A percentile compares a stretch with the other conserved stretches of the same genome.
Conservation (phyloP, 2,113 vertebrate genomes). For the Elachura formosa region DNA sequence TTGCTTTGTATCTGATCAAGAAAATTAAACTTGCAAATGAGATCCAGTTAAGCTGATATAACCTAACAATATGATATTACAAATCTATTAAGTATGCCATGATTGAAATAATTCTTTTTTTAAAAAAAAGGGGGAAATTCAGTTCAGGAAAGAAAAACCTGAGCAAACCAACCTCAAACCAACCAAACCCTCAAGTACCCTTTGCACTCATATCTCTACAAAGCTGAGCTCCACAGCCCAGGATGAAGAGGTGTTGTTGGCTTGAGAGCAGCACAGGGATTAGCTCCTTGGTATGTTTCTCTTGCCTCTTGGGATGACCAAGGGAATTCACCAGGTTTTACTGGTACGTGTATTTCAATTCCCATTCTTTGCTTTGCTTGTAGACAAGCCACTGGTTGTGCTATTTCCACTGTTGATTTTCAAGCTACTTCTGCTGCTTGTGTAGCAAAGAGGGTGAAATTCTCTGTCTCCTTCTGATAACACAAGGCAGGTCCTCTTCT, state of each 20-base stretch:
- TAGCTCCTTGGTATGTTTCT: background rate
- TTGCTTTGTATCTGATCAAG: background rate
- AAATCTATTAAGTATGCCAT: background rate
- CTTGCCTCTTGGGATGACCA: background rate
- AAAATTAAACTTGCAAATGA: background rate
- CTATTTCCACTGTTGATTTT: background rate
- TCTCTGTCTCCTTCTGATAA: background rate
- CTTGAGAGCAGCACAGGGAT: background rate
- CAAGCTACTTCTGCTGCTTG: background rate
- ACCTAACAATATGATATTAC: background rate
- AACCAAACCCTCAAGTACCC: background rate
- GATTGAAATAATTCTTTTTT: background rate
- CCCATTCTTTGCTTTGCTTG: background rate
- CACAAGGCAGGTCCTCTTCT: background rate
- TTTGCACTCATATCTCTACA: accelerated
- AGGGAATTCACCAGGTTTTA: background rate
- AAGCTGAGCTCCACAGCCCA: background rate
- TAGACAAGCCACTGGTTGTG: background rate
- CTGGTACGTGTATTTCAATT: background rate
- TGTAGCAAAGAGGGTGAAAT: background rate
- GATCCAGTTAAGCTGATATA: background rate
- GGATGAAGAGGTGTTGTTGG: background rate
- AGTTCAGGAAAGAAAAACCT: too few species aligned
- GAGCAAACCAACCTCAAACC: background rate
- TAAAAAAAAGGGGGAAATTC: background rate